Evolutionary conservation across 1,140 invertebrate species (phyloP), one percentile per base, ranked within the genome.

Genomic region (Caenorhabditis elegans): DNA sequence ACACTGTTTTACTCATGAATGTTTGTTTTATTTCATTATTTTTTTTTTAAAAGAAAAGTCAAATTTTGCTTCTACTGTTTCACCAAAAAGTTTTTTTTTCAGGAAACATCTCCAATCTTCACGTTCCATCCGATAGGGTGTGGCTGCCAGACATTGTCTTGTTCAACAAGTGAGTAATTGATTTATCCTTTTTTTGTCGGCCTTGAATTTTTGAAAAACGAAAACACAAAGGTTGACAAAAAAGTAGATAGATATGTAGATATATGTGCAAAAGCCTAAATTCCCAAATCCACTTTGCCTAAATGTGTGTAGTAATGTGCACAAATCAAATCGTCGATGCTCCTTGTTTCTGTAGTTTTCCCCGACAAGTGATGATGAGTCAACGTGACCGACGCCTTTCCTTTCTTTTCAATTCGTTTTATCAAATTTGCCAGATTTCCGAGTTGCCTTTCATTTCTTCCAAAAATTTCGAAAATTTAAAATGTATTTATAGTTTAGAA

Each of bases 131-230:
- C 22, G 96, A 98, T 90, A 97, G 97, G 93, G 96, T 98, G 65
- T 99, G 97, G 97, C 97, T 97, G 90, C 97, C 97, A 4, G 97
- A 99, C 90, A 97, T 99, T 87, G 97, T 99, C 34, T 92, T 99
- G 49, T 98, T 98, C 90, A 99, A 99, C 92, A 99, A 98, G 96
- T 98, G 92, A 93, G 94, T 93, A 2, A 39, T 0, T 11, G n/a
- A n/a, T n/a, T n/a, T n/a, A n/a, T n/a, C n/a, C n/a, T n/a, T n/a
- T n/a, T n/a, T n/a, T n/a, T n/a, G n/a, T n/a, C n/a, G n/a, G n/a
- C n/a, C n/a, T n/a, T n/a, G n/a, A n/a, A n/a, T n/a, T n/a, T n/a
- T n/a, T n/a, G n/a, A n/a, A n/a, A n/a, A n/a, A n/a, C n/a, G 70
- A 46, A 76, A 46, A 46, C 10, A 19, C 15, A 15, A 43, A 8